Conservation (phyloP, 2,797 vertebrate species). For the Mormyrops attenuatus region DNA sequence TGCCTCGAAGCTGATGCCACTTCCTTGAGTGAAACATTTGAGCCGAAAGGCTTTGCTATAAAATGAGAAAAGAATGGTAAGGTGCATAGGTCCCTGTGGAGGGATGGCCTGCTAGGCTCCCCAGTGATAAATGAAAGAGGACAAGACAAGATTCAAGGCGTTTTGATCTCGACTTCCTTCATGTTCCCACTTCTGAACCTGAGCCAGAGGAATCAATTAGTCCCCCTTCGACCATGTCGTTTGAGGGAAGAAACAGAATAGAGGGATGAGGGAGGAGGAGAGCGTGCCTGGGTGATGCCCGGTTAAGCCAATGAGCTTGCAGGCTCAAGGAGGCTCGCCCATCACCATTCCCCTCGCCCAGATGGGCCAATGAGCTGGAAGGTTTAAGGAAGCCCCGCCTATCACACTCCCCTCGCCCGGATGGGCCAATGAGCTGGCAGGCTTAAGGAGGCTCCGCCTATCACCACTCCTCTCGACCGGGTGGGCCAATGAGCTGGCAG, state of each 20-base stretch:
- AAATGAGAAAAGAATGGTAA: neutral
- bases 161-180: neutral
- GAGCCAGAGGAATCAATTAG: constrained; percentile 2
- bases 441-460: neutral
- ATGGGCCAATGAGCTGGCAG: neutral
- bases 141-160: neutral
- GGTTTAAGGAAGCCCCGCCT: too few relatives aligned
- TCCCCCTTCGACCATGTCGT: neutral
- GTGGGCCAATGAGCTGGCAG: neutral
- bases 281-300: neutral
- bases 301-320: neutral
- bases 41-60: neutral
- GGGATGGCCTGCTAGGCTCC: neutral
- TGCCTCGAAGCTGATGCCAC: neutral
- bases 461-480: neutral
- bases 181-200: neutral
- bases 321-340: neutral
- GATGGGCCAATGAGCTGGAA: too few relatives aligned
- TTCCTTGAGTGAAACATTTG: neutral
- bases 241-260: neutral
- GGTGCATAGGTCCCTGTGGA: neutral
- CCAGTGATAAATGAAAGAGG: neutral
- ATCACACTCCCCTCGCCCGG: too few relatives aligned
- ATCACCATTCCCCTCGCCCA: neutral
- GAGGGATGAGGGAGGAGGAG: neutral